phyloP scores from a whole-genome alignment of 2,113 vertebrate species.

The Brachypteracias leptosomus region DNA sequence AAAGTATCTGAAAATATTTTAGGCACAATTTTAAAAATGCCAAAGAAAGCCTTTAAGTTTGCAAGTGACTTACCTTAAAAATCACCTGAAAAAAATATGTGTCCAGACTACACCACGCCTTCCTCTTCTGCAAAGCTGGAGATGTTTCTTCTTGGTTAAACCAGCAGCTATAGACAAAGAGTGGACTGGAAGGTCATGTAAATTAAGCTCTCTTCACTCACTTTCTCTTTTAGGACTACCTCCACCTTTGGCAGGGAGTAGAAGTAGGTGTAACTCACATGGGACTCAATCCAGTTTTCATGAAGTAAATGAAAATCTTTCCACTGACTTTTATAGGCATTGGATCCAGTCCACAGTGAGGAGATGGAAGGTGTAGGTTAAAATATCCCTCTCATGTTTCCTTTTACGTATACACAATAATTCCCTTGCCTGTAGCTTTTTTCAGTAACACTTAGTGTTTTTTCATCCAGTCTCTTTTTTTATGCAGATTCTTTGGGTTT shows the following conservation, averaged over 20 bases:
- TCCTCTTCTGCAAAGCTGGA: background rate
- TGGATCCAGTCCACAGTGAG: background rate
- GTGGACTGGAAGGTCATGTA: background rate
- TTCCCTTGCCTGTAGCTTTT: background rate
- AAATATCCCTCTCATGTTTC: background rate
- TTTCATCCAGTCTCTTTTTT: background rate
- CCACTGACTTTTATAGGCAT: background rate
- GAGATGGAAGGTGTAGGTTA: background rate
- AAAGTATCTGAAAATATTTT: background rate
- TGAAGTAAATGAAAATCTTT: background rate
- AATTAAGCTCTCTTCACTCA: background rate
- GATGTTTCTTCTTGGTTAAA: background rate
- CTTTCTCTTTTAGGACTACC: background rate
- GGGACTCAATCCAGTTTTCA: background rate
- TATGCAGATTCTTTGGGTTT: background rate
- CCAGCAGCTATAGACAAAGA: background rate
- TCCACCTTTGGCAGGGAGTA: background rate
- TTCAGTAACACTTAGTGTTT: background rate
- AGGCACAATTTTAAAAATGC: background rate
- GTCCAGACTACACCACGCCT: rapidly evolving
- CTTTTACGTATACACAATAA: background rate
- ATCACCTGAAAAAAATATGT: background rate
- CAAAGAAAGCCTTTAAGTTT: background rate
- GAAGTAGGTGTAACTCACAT: background rate
- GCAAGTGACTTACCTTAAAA: background rate